Base-by-base conservation (phyloP, 2,888 invertebrate genomes). In the Notodonta ziczac region DNA sequence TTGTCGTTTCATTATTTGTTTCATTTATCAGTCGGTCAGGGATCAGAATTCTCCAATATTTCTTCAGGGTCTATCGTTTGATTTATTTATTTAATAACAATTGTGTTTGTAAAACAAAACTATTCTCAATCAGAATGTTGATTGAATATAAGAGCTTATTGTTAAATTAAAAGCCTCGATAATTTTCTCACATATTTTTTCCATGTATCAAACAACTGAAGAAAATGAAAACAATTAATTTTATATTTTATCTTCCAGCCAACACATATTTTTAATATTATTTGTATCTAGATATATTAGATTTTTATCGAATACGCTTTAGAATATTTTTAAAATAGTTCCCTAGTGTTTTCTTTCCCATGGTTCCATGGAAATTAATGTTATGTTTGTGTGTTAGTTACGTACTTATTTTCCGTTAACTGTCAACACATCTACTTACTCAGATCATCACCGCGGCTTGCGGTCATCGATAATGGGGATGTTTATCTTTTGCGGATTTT, bases 401-500 rank as follows among this genome's bases (percentile, higher is more conserved):
- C 57, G 57, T 54, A 1, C 24, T 2, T 2, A 48, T 60, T 57
- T 60, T 60, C 61, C 46, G 52, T 42, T 42, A 35, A 58, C 39
- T 56, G 52, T 56, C 56, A 42, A 56, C 10, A 40, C 8, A 10
- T 8, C n/a, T 39, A 53, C 24, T 24, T 24, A 24, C n/a, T 44
- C 53, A 55, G 55, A 56, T 56, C 56, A 56, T 56, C 24, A n/a
- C 56, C 40, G 42, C 13, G 53, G 51, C 14, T 14, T 63, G 62
- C 51, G 40, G 58, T 65, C 58, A 73, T 60, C 58, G 56, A 61
- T 63, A 66, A 35, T 63, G 24, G 59, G 24, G 24, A 60, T 57
- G 61, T 70, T 67, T 56, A 40, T 59, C 9, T 6, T 7, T 57
- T 63, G 65, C 63, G 73, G 72, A 72, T 78, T 73, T 80, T 73